Evolutionary conservation across 2,113 vertebrate species (phyloP).

Genomic region (Dicerorhinus sumatrensis): DNA sequence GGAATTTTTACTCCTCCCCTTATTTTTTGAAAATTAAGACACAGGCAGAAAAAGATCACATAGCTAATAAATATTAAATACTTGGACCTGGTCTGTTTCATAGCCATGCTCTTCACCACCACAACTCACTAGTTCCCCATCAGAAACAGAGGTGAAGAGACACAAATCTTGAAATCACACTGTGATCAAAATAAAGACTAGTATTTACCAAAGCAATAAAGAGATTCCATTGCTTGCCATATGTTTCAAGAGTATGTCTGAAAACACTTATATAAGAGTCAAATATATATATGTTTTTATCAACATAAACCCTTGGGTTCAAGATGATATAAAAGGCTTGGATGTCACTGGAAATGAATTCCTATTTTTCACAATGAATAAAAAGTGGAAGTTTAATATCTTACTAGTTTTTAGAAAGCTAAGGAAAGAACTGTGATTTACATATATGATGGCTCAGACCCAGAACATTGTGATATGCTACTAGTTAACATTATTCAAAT

Average conservation of each 20-base stretch:
- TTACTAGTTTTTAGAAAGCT: background rate
- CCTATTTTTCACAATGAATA: conserved; percentile 44
- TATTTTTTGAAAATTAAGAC: conserved; percentile 37
- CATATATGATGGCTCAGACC: background rate
- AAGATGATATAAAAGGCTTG: conserved; percentile 2
- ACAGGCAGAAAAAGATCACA: background rate
- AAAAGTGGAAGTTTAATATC: background rate
- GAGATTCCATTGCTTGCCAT: background rate
- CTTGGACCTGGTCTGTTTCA: background rate
- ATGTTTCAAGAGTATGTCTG: background rate
- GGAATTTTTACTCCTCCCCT: background rate
- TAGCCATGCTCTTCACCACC: background rate
- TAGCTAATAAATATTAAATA: background rate
- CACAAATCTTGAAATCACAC: background rate
- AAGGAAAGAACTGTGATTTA: conserved; percentile 36
- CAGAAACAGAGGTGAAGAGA: conserved; percentile 31
- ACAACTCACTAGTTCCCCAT: background rate
- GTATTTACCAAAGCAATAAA: conserved; percentile 24
- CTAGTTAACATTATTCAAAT: conserved; percentile 6
- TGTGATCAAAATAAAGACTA: background rate
- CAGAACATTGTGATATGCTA: background rate
- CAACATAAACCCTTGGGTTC: background rate
- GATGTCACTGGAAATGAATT: background rate
- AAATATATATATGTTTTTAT: background rate
- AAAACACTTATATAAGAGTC: conserved; percentile 29